Evolutionary conservation across 2,888 invertebrate species (phyloP).

Genomic region (Leptopilina drosophilae): DNA sequence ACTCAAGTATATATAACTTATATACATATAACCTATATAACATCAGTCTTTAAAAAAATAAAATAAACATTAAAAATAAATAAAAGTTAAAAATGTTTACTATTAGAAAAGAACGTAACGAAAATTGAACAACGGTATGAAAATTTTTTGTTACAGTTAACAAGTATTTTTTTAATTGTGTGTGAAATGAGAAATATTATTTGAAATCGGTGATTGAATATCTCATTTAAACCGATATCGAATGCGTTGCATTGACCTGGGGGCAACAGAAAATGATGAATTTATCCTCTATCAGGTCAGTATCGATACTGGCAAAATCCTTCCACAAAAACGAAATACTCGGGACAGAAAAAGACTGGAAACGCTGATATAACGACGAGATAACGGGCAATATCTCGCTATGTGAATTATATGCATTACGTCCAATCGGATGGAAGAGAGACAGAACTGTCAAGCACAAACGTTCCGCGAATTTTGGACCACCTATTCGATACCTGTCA

Average conservation of each 20-base stretch:
- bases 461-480: constrained; percentile 49
- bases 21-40: no score
- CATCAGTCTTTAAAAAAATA: no score
- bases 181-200: no score
- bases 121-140: no score
- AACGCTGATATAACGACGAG: constrained; percentile 46
- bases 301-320: constrained; percentile 30
- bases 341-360: constrained; percentile 13
- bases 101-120: no score
- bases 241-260: constrained; percentile 12
- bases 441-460: constrained; percentile 65
- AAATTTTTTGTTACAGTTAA: no score
- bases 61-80: no score
- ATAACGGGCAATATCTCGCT: constrained; percentile 54
- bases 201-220: not conserved
- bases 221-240: not conserved
- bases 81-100: no score
- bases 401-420: constrained; percentile 62
- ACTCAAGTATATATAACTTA: no score
- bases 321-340: not conserved
- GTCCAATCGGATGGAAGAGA: constrained; percentile 61
- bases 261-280: constrained; percentile 35
- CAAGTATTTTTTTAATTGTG: no score
- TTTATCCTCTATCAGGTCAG: constrained; percentile 9
- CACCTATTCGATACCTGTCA: constrained; percentile 52